Base-by-base conservation (phyloP, 2,888 invertebrate genomes). In the Nematopogon swammerdamellus region DNA sequence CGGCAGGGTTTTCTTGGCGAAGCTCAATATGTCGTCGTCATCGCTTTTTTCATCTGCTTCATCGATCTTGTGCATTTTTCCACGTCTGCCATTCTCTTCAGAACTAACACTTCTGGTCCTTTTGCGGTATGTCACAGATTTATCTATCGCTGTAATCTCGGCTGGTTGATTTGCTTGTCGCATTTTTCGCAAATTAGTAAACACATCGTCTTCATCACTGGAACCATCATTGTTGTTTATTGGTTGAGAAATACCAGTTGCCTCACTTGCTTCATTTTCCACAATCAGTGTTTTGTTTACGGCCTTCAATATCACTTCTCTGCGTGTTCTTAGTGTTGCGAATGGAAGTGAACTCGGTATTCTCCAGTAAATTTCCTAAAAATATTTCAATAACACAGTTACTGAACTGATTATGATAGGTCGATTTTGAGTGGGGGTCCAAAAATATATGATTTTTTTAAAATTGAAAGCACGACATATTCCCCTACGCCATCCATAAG, bases 281-380 rank as follows among this genome's bases (percentile, higher is more conserved):
- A 72, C 55, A 47, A 73, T 65, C 49, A 81, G 67, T 54, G 72
- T 79, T 55, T 82, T 82, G 53, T 82, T 76, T 42, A 85, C 62
- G 1, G 82, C 83, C 62, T 82, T 77, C 49, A 74, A 69, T 53
- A 86, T 76, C 48, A 85, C 70, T 57, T 80, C 76, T 48, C 80
- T 74, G 18, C 83, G 75, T 60, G 81, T 82, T 54, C 81, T 75
- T 50, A 87, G 76, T n/a, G 77, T 82, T 19, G 76, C 67, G 44
- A 72, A 67, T 51, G 75, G 72, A 49, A 88, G 73, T 59, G 77
- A 74, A 50, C 83, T 82, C 0, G 95, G 91, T 60, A 95, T 91
- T 57, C 94, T 83, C 95, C 95, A 95, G 67, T 92, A 94, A 52
- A 76, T 81, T 81, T 95, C 94, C 86, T 91, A 70, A 51, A 54